phyloP scores from a whole-genome alignment of 2,888 invertebrate species.

The Hirudinaria manillensis region DNA sequence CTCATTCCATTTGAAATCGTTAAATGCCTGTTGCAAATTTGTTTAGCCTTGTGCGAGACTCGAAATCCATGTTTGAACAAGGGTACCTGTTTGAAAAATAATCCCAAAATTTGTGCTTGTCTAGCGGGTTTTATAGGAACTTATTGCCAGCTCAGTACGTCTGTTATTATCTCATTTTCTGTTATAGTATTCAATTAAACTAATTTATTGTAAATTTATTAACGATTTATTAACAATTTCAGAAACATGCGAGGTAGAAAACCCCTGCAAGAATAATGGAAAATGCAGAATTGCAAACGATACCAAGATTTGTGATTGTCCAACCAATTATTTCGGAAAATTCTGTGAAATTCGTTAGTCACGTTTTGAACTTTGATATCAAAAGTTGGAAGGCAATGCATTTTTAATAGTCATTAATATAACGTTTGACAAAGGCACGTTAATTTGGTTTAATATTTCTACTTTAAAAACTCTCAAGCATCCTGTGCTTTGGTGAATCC shows the following conservation, averaged over 20 bases:
- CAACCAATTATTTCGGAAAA: constrained; percentile 2
- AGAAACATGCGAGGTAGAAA: neutral
- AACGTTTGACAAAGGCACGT: neutral
- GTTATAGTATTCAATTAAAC: too few species aligned
- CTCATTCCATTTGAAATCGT: too few species aligned
- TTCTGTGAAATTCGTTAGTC: constrained; percentile 4
- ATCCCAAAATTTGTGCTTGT: neutral
- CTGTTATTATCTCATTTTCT: neutral
- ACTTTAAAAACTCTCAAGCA: neutral
- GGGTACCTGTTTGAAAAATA: neutral
- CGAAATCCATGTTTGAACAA: constrained; percentile 7
- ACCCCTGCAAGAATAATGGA: neutral
- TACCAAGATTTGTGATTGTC: constrained; percentile 1
- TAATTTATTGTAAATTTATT: neutral
- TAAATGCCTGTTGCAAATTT: neutral
- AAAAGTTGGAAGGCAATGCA: neutral
- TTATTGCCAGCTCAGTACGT: neutral
- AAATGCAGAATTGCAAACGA: neutral
- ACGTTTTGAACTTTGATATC: neutral
- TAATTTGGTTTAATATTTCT: neutral
- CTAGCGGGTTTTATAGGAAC: neutral
- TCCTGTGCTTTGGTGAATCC: constrained; percentile 4
- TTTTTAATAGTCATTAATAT: neutral
- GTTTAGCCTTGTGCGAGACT: neutral
- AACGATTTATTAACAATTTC: neutral